phyloP scores from a whole-genome alignment of 2,888 invertebrate species.

The Cantharis flavilabris region DNA sequence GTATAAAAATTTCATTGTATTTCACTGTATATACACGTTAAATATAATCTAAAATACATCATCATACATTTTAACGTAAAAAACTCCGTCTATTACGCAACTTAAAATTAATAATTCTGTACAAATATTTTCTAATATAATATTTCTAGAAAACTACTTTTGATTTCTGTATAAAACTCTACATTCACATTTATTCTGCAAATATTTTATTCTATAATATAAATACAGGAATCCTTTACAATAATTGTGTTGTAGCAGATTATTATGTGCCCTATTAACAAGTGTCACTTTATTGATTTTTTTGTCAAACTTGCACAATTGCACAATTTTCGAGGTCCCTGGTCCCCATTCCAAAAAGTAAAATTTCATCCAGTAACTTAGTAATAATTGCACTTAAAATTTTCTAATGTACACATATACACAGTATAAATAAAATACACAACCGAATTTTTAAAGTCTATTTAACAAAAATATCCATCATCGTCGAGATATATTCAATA shows the following conservation, averaged over 20 bases:
- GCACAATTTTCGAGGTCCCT: constrained; percentile 39
- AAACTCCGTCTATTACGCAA: constrained; percentile 45
- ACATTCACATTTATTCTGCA: constrained; percentile 40
- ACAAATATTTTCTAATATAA: constrained; percentile 53
- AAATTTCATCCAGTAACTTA: constrained; percentile 15
- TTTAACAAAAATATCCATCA: not conserved
- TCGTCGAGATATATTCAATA: not conserved
- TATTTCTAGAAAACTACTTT: constrained; percentile 58
- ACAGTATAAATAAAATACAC: not conserved
- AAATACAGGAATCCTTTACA: constrained; percentile 25
- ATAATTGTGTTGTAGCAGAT: constrained; percentile 21
- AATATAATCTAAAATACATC: constrained; percentile 53
- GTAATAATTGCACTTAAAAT: constrained; percentile 14
- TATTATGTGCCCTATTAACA: constrained; percentile 41
- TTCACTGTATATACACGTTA: constrained; percentile 54
- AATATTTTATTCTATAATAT: constrained; percentile 17
- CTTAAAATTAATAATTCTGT: constrained; percentile 48
- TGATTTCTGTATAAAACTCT: constrained; percentile 57
- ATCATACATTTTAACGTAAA: constrained; percentile 52
- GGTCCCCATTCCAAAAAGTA: constrained; percentile 33
- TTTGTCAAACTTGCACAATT: constrained; percentile 38
- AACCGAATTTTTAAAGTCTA: not conserved
- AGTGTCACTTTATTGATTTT: constrained; percentile 35
- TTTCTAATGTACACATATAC: not conserved
- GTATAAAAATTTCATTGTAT: constrained; percentile 45